Base-by-base conservation (phyloP, 1,140 invertebrate species). In the Drosophila carrolli region DNA sequence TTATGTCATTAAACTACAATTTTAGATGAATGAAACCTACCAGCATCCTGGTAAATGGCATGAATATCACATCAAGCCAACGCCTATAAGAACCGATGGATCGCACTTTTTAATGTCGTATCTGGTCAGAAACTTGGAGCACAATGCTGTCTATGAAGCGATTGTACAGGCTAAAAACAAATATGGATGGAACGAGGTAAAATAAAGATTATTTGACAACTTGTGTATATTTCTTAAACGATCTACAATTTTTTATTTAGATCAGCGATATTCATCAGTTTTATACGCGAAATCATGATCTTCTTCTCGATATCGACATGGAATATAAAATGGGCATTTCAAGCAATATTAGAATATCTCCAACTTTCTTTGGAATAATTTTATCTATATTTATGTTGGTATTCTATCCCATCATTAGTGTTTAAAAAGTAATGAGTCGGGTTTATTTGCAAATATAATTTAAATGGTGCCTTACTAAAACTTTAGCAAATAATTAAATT, bases 91-190 rank as follows among this genome's bases (percentile, higher is more conserved):
- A 35, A 80, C 79, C 13, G 90, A 91, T 54, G 76, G 68, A 11
- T 85, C 82, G 5, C 88, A 92, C 53, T 92, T 79, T 48, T 59
- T 91, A 46, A 92, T 95, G 90, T 94, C 93, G 5, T 94, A 94
- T 90, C 93, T 93, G 40, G 93, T 94, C 53, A 84, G 84, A 48
- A 93, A 93, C 54, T 88, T 95, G 53, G 93, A 94, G 40, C 92
- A 94, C 3, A 94, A 94, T 71, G 94, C 94, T 3, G 93, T 94
- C 4, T 95, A 95, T 82, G 95, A 95, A 81, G 95, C 94, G 27
- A 93, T 95, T 53, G 94, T 95, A 7, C 94, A 95, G 78, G 94
- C 94, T n/a, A 95, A 94, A 91, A 95, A 95, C 71, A 93, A 94
- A 80, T 95, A 95, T 67, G 95, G 95, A 38, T 95, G 94, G 93